A percentile compares a stretch with the other conserved stretches of the same genome.
Evolutionary conservation across 2,797 vertebrate species (phyloP).

Genomic region (Esox lucius): DNA sequence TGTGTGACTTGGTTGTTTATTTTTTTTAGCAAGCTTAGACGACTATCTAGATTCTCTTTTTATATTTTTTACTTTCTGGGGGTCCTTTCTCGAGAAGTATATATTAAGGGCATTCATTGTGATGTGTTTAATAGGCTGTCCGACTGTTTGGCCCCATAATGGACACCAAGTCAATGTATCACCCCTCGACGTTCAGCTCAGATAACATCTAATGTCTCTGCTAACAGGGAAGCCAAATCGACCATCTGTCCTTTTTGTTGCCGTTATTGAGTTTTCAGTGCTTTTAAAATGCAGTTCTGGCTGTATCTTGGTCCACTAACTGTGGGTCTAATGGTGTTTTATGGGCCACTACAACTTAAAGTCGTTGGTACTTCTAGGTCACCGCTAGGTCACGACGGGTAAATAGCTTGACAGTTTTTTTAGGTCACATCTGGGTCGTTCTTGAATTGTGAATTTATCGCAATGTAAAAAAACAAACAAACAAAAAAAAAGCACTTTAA

Average conservation of each 20-base stretch:
- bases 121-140: background rate
- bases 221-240: constrained; percentile 47
- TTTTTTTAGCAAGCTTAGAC: no score
- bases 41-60: no score
- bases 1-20: no score
- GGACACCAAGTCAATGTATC: no score
- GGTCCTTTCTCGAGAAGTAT: no score
- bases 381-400: background rate
- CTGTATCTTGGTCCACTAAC: background rate
- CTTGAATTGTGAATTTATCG: no score
- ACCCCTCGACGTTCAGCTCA: background rate
- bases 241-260: constrained; percentile 31
- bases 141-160: background rate
- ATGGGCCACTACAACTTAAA: background rate
- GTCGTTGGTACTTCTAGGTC: background rate
- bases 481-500: no score
- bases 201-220: constrained; percentile 28
- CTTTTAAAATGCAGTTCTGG: constrained; percentile 50
- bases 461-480: no score
- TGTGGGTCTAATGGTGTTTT: background rate
- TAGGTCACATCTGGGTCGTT: no score
- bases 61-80: no score
- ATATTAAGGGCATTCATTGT: background rate
- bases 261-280: constrained; percentile 31
- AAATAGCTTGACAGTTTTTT: background rate